phyloP scores from a whole-genome alignment of 2,797 vertebrate genomes.

The Hybognathus amarus region DNA sequence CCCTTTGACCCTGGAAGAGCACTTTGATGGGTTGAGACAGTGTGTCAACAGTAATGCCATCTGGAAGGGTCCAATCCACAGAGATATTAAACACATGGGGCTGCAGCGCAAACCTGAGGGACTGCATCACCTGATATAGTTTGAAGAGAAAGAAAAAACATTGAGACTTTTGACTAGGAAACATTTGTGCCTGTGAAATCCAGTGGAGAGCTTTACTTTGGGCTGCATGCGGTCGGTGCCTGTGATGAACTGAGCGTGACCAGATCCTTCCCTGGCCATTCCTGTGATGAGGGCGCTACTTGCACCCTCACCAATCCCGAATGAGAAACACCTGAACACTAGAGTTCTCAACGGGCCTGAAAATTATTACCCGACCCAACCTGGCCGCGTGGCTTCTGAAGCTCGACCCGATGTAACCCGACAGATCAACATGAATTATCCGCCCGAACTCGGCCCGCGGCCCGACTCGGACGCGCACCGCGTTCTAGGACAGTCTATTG shows the following conservation, averaged over 20 bases:
- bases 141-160: slow-evolving; percentile 6
- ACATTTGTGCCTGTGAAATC: background rate
- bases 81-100: slow-evolving; percentile 70
- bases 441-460: too few species aligned
- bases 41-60: slow-evolving; percentile 67
- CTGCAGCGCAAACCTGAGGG: slow-evolving; percentile 79
- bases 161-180: background rate
- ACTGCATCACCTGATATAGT: slow-evolving; percentile 78
- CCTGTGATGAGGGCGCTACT: slow-evolving; percentile 85
- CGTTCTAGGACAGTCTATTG: too few species aligned
- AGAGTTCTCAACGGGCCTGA: too few species aligned
- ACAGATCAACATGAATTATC: too few species aligned
- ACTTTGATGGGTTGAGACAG: slow-evolving; percentile 76
- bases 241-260: slow-evolving; percentile 83
- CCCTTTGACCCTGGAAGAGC: slow-evolving; percentile 82
- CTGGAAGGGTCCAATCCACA: slow-evolving; percentile 75
- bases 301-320: slow-evolving; percentile 87
- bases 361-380: too few species aligned
- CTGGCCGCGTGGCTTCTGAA: too few species aligned
- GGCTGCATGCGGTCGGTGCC: slow-evolving; percentile 81
- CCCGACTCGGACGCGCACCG: too few species aligned
- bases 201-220: slow-evolving; percentile 74
- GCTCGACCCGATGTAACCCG: too few species aligned
- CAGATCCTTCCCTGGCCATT: slow-evolving; percentile 78
- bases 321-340: slow-evolving; percentile 84